phyloP scores from a whole-genome alignment of 2,797 vertebrate genomes.

The Acanthurus lineatus region DNA sequence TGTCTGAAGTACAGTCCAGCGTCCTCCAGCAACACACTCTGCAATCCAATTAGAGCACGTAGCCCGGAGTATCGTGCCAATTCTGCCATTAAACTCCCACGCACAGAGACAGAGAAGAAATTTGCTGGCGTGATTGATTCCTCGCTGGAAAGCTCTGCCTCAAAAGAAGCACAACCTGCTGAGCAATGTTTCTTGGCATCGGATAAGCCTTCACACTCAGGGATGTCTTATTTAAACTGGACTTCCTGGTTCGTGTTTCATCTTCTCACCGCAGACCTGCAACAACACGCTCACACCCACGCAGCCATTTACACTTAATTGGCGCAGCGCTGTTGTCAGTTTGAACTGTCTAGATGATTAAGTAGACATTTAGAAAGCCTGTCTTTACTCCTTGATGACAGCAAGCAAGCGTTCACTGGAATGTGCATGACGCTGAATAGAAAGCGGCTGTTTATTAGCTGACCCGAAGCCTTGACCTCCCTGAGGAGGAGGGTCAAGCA shows the following conservation, averaged over 20 bases:
- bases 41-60: constrained; percentile 17
- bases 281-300: constrained; percentile 35
- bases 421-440: constrained; percentile 1
- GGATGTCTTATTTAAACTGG: constrained; percentile 29
- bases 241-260: constrained; percentile 39
- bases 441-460: background rate
- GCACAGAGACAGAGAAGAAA: background rate
- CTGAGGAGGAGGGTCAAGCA: constrained; percentile 17
- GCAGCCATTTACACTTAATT: background rate
- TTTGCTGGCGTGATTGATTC: constrained; percentile 6
- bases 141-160: constrained; percentile 12
- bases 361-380: background rate
- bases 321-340: background rate
- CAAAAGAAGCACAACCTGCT: constrained; percentile 43
- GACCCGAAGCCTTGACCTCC: constrained; percentile 24
- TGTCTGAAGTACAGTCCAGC: background rate
- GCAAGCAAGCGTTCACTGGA: background rate
- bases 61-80: background rate
- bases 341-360: constrained; percentile 17
- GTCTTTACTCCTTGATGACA: background rate
- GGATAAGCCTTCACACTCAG: constrained; percentile 16
- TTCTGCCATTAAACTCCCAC: constrained; percentile 19
- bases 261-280: constrained; percentile 15
- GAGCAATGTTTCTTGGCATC: constrained; percentile 19
- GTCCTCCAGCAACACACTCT: constrained; percentile 7